These are phyloP conservation scores for Zophobas atratus DNA, from an alignment of 1,140 invertebrate genomes.

Conservation along the genomic window DNA sequence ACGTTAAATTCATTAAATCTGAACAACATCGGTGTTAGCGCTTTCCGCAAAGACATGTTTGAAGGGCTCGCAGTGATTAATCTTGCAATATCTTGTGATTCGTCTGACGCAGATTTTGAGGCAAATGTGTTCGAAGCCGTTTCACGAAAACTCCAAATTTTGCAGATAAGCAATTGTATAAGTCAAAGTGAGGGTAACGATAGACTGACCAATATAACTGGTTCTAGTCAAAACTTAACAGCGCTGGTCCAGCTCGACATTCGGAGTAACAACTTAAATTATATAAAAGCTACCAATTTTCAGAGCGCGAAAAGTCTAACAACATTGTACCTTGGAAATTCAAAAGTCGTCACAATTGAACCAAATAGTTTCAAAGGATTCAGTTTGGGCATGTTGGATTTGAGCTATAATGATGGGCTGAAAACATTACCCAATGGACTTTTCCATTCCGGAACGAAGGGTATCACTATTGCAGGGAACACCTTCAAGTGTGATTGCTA, in stretches of 20 bases:
- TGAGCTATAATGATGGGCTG: slow-evolving; percentile 19
- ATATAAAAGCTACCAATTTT: not conserved
- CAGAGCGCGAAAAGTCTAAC: not conserved
- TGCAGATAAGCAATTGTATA: slow-evolving; percentile 14
- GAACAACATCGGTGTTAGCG: not conserved
- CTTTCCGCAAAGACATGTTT: slow-evolving; percentile 17
- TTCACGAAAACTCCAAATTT: not conserved
- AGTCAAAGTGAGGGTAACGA: not conserved
- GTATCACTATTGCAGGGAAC: slow-evolving; percentile 32
- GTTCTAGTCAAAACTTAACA: not conserved
- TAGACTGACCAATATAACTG: slow-evolving; percentile 27
- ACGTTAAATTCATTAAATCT: slow-evolving; percentile 44
- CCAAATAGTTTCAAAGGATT: not conserved
- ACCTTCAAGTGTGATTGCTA: slow-evolving; percentile 44
- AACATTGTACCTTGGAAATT: not conserved
- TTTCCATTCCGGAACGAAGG: slow-evolving; percentile 11
- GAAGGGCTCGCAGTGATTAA: not conserved
- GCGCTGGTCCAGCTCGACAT: slow-evolving; percentile 17
- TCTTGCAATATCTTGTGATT: not conserved
- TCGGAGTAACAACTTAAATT: not conserved
- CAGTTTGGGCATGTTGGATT: not conserved
- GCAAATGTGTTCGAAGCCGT: slow-evolving; percentile 14
- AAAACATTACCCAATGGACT: slow-evolving; percentile 40
- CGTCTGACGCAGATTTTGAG: slow-evolving; percentile 1
- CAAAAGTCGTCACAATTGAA: not conserved